Percentiles rank a stretch among this genome's conserved stretches.
Conservation (phyloP, 2,888 invertebrate species). For the Fabriciana adippe region DNA sequence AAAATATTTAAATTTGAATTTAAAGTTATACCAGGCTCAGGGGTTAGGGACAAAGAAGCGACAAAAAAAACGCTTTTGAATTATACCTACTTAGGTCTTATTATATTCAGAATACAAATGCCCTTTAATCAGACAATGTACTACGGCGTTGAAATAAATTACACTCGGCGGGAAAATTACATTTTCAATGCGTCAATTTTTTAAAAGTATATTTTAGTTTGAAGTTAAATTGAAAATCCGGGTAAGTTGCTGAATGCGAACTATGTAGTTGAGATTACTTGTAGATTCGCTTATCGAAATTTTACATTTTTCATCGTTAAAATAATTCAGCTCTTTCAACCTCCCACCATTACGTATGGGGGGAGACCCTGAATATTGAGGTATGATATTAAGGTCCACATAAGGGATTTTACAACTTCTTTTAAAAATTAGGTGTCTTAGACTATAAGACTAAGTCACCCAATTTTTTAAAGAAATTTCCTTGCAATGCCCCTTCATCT, state of each 20-base stretch:
- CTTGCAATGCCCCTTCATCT: too few species aligned
- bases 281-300: conserved; percentile 7
- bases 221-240: conserved; percentile 9
- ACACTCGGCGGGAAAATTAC: conserved; percentile 24
- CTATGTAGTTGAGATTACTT: conserved; percentile 20
- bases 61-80: conserved; percentile 26
- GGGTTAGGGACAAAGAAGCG: background rate
- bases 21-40: background rate
- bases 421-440: too few species aligned
- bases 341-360: too few species aligned
- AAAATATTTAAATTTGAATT: conserved; percentile 3
- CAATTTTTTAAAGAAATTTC: too few species aligned
- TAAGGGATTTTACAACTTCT: too few species aligned
- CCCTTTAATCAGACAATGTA: conserved; percentile 33
- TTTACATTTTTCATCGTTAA: conserved; percentile 19
- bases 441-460: too few species aligned
- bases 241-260: conserved; percentile 6
- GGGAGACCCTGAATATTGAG: too few species aligned
- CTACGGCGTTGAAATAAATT: conserved; percentile 29
- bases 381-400: too few species aligned
- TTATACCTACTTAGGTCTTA: conserved; percentile 32
- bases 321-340: background rate
- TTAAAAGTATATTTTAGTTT: conserved; percentile 18
- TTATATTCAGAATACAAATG: conserved; percentile 36
- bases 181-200: conserved; percentile 21